A percentile compares a stretch with the other conserved stretches of the same genome.
Evolutionary conservation across 2,888 invertebrate species (phyloP).

Genomic region (Acronicta psi): DNA sequence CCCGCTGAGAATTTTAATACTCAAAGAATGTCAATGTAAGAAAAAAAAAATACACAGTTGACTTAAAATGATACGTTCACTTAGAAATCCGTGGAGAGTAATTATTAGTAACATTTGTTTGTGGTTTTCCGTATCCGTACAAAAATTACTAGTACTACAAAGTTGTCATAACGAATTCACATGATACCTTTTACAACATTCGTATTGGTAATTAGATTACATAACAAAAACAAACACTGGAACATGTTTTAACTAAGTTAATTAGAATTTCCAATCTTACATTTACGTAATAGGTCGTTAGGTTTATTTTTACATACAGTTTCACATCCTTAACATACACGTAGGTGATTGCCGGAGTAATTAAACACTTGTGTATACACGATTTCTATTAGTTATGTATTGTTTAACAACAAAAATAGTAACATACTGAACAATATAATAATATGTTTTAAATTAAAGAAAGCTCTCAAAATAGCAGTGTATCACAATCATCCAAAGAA

Average conservation of each 20-base stretch:
- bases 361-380: conserved; percentile 31
- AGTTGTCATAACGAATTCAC: conserved; percentile 34
- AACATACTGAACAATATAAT: neutral
- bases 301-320: conserved; percentile 37
- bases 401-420: neutral
- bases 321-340: conserved; percentile 54
- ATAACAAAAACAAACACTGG: conserved; percentile 26
- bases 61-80: neutral
- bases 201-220: conserved; percentile 31
- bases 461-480: neutral
- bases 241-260: conserved; percentile 29
- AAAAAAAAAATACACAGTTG: conserved; percentile 18
- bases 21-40: conserved; percentile 14
- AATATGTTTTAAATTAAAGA: neutral
- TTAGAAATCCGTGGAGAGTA: conserved; percentile 1
- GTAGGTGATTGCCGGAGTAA: conserved; percentile 12
- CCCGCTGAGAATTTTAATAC: conserved; percentile 46
- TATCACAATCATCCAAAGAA: neutral
- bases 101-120: conserved; percentile 18
- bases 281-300: conserved; percentile 30
- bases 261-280: conserved; percentile 35
- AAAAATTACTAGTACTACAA: conserved; percentile 21
- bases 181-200: conserved; percentile 32
- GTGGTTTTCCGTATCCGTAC: conserved; percentile 36
- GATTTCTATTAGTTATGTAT: conserved; percentile 36